Evolutionary conservation across 2,797 vertebrate species (phyloP).

Genomic region (Carcharodon carcharias): DNA sequence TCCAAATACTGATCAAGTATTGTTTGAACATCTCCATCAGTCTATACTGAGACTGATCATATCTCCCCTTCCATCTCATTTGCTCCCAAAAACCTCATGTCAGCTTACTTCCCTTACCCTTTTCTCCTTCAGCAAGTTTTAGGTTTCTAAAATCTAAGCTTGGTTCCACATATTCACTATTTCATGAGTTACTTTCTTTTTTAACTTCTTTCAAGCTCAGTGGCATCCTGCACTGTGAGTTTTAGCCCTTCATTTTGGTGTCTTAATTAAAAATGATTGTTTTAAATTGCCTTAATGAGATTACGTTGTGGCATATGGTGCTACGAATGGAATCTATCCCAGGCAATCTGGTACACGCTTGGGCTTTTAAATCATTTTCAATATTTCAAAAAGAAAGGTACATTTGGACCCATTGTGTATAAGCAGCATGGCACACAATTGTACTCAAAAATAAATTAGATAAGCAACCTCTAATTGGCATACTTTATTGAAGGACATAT

Average conservation of each 20-base stretch:
- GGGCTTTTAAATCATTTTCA: not conserved
- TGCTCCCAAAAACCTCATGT: not conserved
- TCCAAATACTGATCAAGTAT: not conserved
- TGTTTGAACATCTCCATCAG: not conserved
- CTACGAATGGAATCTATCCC: not conserved
- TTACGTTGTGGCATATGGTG: not conserved
- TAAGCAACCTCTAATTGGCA: not conserved
- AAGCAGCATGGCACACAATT: not conserved
- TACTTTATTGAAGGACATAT: not conserved
- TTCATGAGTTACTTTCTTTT: not conserved
- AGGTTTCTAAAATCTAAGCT: not conserved
- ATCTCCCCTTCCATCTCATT: not conserved
- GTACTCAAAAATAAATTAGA: not conserved
- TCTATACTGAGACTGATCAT: not conserved
- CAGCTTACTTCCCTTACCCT: not conserved
- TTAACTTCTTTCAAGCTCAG: not conserved
- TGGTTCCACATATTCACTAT: not conserved
- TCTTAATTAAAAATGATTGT: too few relatives aligned
- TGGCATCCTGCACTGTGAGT: not conserved
- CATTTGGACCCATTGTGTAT: not conserved
- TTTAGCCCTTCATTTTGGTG: too few relatives aligned
- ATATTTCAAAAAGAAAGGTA: not conserved
- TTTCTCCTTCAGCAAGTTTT: not conserved
- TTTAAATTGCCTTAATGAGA: not conserved
- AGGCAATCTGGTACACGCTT: not conserved